phyloP scores from a whole-genome alignment of 2,888 invertebrate genomes.

The Scaeva pyrastri region DNA sequence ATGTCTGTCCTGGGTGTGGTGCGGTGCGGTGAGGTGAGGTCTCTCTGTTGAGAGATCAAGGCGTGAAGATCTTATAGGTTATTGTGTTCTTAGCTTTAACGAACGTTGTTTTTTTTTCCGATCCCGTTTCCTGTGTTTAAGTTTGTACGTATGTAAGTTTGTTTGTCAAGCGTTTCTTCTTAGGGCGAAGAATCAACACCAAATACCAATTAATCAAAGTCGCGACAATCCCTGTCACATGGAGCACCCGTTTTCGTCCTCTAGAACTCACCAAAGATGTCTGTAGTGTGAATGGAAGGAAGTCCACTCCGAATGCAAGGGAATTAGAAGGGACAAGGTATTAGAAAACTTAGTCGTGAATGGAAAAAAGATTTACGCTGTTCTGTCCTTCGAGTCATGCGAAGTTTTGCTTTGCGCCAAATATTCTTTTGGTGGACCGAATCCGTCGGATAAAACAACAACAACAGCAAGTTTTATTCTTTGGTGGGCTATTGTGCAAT shows the following conservation, averaged over 20 bases:
- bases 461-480: conserved; percentile 25
- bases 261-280: conserved; percentile 16
- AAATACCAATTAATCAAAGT: conserved; percentile 80
- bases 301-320: neutral
- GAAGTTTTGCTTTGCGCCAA: conserved; percentile 40
- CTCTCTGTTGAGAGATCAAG: conserved; percentile 27
- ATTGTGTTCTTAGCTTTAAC: conserved; percentile 32
- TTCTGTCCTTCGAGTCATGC: neutral
- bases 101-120: conserved; percentile 17
- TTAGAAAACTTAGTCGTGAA: conserved; percentile 13
- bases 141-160: too few species aligned
- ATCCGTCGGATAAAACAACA: neutral
- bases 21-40: neutral
- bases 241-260: conserved; percentile 50
- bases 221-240: conserved; percentile 78
- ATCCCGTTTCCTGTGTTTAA: conserved; percentile 23
- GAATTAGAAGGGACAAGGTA: conserved; percentile 32
- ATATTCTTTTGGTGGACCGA: conserved; percentile 35
- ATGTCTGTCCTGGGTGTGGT: conserved; percentile 53
- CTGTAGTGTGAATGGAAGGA: conserved; percentile 46
- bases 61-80: conserved; percentile 44
- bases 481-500: conserved; percentile 57
- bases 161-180: conserved; percentile 13
- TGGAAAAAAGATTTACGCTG: conserved; percentile 16
- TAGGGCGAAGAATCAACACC: conserved; percentile 77